Conservation (phyloP, 1,140 invertebrate genomes). For the Bombus terrestris region DNA sequence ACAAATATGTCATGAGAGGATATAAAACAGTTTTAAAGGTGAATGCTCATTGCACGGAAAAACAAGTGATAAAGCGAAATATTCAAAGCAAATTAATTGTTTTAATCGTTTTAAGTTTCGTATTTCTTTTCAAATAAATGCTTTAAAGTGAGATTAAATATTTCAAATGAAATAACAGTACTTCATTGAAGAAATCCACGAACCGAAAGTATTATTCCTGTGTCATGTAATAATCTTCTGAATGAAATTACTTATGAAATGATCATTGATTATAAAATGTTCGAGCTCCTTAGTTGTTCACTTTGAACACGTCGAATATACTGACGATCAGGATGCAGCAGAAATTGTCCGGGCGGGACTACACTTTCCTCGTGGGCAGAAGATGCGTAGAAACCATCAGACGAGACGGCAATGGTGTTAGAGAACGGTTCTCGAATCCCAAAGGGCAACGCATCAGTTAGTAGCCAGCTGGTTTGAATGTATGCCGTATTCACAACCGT, state of each 20-base stretch:
- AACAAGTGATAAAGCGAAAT: not conserved
- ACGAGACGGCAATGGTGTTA: constrained; percentile 63
- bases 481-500: not conserved
- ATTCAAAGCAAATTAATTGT: not conserved
- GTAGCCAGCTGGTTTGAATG: constrained; percentile 55
- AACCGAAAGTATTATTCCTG: not conserved
- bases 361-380: not conserved
- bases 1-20: not conserved
- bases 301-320: no score
- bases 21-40: not conserved
- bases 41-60: not conserved
- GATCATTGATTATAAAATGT: not conserved
- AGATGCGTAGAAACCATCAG: constrained; percentile 45
- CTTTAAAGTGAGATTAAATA: no score
- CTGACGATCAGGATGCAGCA: not conserved
- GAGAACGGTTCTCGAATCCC: constrained; percentile 51
- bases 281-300: not conserved
- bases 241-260: not conserved
- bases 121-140: no score
- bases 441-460: constrained; percentile 73
- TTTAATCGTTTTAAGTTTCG: no score
- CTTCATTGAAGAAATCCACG: not conserved
- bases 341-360: not conserved
- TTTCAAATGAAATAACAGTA: no score
- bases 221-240: not conserved